Conservation (phyloP, 2,113 vertebrate genomes). For the Cyprinus carpio region DNA sequence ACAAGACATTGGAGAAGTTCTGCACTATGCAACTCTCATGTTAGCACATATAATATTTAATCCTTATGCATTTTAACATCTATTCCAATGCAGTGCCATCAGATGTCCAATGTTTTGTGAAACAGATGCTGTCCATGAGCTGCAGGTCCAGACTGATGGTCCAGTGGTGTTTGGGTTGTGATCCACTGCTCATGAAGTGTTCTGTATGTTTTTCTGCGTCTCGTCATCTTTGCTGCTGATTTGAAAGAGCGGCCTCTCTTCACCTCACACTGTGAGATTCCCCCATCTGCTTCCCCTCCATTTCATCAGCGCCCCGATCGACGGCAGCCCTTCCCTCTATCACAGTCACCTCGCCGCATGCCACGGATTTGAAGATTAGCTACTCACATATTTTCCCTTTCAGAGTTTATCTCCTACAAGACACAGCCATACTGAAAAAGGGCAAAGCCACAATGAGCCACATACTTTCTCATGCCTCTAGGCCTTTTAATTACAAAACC, state of each 20-base stretch:
- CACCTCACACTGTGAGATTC: slow-evolving; percentile 41
- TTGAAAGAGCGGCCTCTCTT: slow-evolving; percentile 33
- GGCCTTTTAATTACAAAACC: slow-evolving; percentile 13
- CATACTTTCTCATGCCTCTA: background rate
- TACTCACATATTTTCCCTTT: slow-evolving; percentile 36
- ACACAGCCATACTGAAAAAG: slow-evolving; percentile 20
- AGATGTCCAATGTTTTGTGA: background rate
- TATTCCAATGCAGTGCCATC: background rate
- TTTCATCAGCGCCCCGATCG: slow-evolving; percentile 42
- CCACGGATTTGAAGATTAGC: slow-evolving; percentile 51
- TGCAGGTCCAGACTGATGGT: background rate
- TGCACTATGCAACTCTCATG: no score
- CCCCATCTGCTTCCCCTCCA: slow-evolving; percentile 37
- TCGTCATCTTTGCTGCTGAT: slow-evolving; percentile 7
- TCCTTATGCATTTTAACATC: background rate
- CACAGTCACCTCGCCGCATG: slow-evolving; percentile 34
- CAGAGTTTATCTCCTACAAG: slow-evolving; percentile 37
- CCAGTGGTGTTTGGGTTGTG: background rate
- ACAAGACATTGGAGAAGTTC: no score
- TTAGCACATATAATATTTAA: background rate
- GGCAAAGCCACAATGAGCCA: slow-evolving; percentile 6
- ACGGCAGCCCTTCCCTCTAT: slow-evolving; percentile 33
- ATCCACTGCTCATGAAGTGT: background rate
- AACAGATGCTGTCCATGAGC: background rate
- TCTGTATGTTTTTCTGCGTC: background rate